Evolutionary conservation across 2,113 vertebrate species (phyloP), one percentile per base, ranked within the genome.

Genomic region (Azemiops feae): DNA sequence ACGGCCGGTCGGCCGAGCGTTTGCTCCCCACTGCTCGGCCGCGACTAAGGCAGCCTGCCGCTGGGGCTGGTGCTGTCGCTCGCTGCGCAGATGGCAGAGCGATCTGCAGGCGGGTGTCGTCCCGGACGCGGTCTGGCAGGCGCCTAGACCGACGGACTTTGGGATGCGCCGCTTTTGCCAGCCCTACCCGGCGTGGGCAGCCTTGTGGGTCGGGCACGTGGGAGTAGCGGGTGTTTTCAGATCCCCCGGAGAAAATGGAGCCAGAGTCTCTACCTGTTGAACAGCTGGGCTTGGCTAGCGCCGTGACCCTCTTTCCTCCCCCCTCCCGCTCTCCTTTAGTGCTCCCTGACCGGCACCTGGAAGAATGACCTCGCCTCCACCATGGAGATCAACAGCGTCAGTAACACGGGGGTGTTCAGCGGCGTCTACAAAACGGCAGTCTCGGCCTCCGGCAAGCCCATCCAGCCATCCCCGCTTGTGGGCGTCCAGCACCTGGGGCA

Each of bases 251-350:
- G 69, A 74, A 34, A 34, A 74, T 7, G 16, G 5, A 20, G 6
- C 7, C 87, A 54, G 50, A 0, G 14, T 6, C 22, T 7, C 55
- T 4, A 25, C 54, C 89, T 39, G n/a, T 3, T 54, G 87, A 39
- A 1, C 87, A 20, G 34, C 88, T 20, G 22, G 20, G 6, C 53
- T 20, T 34, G 4, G n/a, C 16, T n/a, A 0, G 4, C 16, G 0
- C 53, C 58, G 0, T 27, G 4, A 39, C 0, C 64, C 34, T 6
- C 0, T 3, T n/a, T n/a, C n/a, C n/a, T n/a, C n/a, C n/a, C n/a
- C n/a, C n/a, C n/a, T n/a, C n/a, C n/a, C n/a, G n/a, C n/a, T n/a
- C n/a, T n/a, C n/a, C n/a, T n/a, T n/a, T n/a, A n/a, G n/a, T n/a
- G n/a, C n/a, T n/a, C n/a, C n/a, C 34, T 81, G 30, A 0, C 23